Conservation (phyloP, 1,140 invertebrate species). For the Eriosoma lanigerum region DNA sequence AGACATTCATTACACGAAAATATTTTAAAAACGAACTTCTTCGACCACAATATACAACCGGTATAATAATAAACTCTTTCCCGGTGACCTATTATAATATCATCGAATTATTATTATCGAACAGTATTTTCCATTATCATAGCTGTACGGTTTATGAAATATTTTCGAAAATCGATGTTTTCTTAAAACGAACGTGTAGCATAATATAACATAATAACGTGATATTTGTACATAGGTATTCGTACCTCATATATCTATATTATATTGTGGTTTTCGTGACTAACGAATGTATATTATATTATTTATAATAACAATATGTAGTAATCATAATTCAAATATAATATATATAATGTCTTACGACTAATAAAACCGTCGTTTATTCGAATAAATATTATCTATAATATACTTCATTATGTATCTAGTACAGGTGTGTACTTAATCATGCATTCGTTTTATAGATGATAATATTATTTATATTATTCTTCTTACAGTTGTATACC, state of each 20-base stretch:
- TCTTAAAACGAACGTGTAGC: no score
- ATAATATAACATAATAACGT: no score
- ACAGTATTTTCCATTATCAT: neutral
- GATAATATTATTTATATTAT: no score
- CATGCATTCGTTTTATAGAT: neutral
- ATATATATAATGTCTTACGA: neutral
- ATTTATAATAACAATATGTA: no score
- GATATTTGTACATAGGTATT: no score
- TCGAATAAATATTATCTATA: neutral
- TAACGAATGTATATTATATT: no score
- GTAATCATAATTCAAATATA: neutral
- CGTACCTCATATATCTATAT: no score
- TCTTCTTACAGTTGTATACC: no score
- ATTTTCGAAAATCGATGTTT: no score
- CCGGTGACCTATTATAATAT: slow-evolving; percentile 5
- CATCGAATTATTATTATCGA: neutral
- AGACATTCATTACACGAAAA: slow-evolving; percentile 14
- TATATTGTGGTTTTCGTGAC: no score
- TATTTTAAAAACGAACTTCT: slow-evolving; percentile 14
- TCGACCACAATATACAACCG: neutral
- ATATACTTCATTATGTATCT: slow-evolving; percentile 6
- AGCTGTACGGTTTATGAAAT: no score
- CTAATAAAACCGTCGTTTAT: neutral
- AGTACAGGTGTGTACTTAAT: neutral
- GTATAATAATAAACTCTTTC: neutral